Percentiles rank a stretch among this genome's conserved stretches.
These are phyloP conservation scores for Micronycteris hirsuta DNA, from an alignment of 2,113 vertebrate genomes.

Conservation along the genomic window DNA sequence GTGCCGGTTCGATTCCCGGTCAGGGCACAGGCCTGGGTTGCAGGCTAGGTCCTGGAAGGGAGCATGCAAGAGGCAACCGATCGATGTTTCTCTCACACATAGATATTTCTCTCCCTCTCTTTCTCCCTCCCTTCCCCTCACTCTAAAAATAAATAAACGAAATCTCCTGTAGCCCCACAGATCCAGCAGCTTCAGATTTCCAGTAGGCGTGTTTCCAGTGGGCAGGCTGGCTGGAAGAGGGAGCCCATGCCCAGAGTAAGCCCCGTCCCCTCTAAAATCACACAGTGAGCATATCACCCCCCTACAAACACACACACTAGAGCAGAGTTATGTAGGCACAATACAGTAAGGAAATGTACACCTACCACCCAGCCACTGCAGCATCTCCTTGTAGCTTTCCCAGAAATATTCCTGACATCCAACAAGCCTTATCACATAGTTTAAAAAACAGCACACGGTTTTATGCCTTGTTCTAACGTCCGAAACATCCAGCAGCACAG, in stretches of 20 bases:
- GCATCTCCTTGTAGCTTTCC: background rate
- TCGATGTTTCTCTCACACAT: too few species aligned
- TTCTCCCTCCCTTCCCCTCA: too few species aligned
- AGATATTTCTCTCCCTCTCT: too few species aligned
- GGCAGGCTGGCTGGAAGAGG: background rate
- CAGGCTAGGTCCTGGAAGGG: too few species aligned
- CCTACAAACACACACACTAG: background rate
- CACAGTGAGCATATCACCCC: background rate
- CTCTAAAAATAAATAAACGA: too few species aligned
- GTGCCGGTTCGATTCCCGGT: too few species aligned
- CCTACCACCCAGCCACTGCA: too few species aligned
- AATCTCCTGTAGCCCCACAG: background rate
- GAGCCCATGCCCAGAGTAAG: background rate
- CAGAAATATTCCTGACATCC: background rate
- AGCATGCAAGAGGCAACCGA: too few species aligned
- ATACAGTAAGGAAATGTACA: background rate
- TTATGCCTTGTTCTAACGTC: background rate
- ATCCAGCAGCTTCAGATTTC: background rate
- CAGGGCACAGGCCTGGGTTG: too few species aligned
- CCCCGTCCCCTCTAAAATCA: background rate
- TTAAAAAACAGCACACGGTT: background rate
- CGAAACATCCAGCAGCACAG: background rate
- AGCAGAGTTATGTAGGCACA: background rate
- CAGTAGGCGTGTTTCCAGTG: background rate
- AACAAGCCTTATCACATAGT: background rate